Evolutionary conservation across 2,113 vertebrate genomes (phyloP).

Genomic region (Podilymbus podiceps): DNA sequence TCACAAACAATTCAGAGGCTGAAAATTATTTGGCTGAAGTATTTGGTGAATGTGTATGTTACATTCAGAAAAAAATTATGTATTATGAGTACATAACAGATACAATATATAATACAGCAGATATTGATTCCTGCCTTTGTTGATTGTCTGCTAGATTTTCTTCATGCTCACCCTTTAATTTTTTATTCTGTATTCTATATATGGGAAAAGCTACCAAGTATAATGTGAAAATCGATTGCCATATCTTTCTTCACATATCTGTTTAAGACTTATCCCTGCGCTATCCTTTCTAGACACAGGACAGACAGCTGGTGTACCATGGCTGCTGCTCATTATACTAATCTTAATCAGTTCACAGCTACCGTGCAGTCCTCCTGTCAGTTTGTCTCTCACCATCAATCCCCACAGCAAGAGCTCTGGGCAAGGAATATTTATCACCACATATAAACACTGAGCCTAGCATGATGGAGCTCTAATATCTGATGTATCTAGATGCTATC

Average conservation of each 20-base stretch:
- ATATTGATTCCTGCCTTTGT: not conserved
- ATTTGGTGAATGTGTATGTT: not conserved
- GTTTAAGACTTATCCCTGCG: not conserved
- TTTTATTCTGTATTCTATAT: not conserved
- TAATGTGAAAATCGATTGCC: not conserved
- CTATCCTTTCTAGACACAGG: not conserved
- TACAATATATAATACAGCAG: not conserved
- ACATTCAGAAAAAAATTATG: not conserved
- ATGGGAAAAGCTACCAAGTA: not conserved
- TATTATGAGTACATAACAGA: not conserved
- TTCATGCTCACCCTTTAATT: not conserved
- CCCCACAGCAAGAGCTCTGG: not conserved
- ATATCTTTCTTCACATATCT: not conserved
- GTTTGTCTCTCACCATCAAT: not conserved
- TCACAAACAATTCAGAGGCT: not conserved
- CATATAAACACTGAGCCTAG: not conserved
- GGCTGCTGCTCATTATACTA: not conserved
- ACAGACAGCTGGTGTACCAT: not conserved
- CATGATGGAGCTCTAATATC: not conserved
- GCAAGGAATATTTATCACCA: not conserved
- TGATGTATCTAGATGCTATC: not conserved
- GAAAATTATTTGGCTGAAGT: not conserved
- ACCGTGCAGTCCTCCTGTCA: not conserved
- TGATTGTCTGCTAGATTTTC: not conserved
- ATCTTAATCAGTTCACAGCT: slow-evolving; percentile 34